phyloP scores from a whole-genome alignment of 2,797 vertebrate genomes.

The Eremophila alpestris region DNA sequence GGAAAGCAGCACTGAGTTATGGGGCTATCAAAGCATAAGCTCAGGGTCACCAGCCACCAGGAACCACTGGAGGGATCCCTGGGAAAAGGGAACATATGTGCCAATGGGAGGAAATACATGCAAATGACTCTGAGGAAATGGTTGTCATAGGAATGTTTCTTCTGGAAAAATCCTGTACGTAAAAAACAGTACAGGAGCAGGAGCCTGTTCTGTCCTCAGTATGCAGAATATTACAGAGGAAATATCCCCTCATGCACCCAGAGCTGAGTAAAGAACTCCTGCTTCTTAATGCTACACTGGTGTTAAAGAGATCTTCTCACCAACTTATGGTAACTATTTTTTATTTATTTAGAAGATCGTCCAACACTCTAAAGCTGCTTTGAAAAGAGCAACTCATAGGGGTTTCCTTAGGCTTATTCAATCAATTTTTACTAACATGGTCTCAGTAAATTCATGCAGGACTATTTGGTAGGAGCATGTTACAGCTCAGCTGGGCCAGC shows the following conservation, averaged over 20 bases:
- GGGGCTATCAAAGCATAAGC: background rate
- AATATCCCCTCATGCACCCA: background rate
- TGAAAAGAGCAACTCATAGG: background rate
- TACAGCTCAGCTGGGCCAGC: background rate
- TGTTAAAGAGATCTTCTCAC: background rate
- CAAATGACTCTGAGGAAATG: background rate
- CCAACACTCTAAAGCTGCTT: background rate
- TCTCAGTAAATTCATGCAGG: background rate
- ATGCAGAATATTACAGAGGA: background rate
- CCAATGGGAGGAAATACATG: background rate
- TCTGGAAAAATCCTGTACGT: background rate
- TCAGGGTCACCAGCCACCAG: background rate
- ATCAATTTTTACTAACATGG: background rate
- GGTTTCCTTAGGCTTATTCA: background rate
- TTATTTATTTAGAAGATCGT: background rate
- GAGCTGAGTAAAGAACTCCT: background rate
- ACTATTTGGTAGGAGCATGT: background rate
- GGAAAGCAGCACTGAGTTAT: background rate
- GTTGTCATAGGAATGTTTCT: background rate
- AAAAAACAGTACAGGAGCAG: background rate
- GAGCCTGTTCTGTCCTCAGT: background rate
- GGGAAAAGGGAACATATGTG: background rate
- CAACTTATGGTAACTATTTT: background rate
- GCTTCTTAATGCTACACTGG: background rate
- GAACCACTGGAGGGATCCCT: background rate